Base-by-base conservation (phyloP, 2,113 vertebrate genomes). In the Ptyas mucosa region DNA sequence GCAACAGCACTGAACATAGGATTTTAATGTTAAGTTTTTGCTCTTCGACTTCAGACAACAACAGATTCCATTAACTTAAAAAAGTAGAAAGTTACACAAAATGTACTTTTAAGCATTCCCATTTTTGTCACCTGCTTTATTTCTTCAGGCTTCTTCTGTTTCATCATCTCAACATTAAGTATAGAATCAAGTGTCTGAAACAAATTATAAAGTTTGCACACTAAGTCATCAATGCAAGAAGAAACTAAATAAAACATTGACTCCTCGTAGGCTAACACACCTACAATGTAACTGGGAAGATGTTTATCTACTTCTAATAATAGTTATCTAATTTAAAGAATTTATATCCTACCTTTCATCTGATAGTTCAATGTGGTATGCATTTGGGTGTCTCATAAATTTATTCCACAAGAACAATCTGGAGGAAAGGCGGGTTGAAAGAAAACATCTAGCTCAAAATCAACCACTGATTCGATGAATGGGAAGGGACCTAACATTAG, bases 101-200 rank as follows among this genome's bases (percentile, higher is more conserved):
- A 87, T 52, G 23, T 87, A 57, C 46, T 49, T 92, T 87, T 81
- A 81, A 81, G 18, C 18, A 21, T 89, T 29, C 29, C 2, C 39
- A 46, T 20, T 95, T 93, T 52, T 91, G 94, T 98, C 95, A 99
- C 99, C 99, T 99, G 98, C 92, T 97, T 95, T 94, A 99, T 98
- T 94, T 99, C 99, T 93, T 98, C 97, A 0, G 97, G 97, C 43
- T 98, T 98, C 95, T 98, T 99, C 94, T 98, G 98, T 97, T 98
- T 97, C 94, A 99, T 98, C 98, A 98, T 97, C 75, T 99, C 98
- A 95, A 99, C 91, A 91, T 99, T 99, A 58, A 99, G 97, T 96
- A 99, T 97, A 0, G 99, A 99, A 95, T 97, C 97, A 94, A 99
- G 97, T 0, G 98, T 98, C 99, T 57, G 90, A 1, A 94, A 93